These are phyloP conservation scores for Propithecus coquereli DNA, from an alignment of 2,113 vertebrate genomes.

Conservation along the genomic window DNA sequence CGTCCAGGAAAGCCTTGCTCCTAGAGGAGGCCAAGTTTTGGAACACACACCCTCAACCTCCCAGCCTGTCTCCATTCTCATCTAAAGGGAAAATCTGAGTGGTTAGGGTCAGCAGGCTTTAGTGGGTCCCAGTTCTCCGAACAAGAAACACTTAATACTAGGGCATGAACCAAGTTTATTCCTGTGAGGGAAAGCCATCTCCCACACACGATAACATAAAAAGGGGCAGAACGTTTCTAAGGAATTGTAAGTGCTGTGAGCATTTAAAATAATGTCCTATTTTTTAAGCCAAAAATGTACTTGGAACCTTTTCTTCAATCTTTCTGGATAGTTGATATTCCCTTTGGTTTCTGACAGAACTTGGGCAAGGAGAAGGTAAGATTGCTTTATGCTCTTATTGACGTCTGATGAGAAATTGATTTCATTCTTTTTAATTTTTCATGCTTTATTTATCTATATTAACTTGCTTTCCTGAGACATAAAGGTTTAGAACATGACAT, in stretches of 20 bases:
- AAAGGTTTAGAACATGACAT: neutral
- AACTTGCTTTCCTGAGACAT: neutral
- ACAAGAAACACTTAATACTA: neutral
- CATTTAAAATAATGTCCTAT: constrained; percentile 10
- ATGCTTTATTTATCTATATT: neutral
- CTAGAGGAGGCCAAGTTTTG: neutral
- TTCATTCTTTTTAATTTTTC: constrained; percentile 33
- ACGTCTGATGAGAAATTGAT: constrained; percentile 53
- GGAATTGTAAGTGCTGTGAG: neutral
- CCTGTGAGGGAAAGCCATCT: neutral
- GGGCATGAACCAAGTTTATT: rapidly evolving
- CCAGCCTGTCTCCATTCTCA: neutral
- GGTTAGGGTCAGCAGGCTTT: neutral
- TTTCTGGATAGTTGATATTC: neutral
- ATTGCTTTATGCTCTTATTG: constrained; percentile 54
- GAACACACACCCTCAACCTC: neutral
- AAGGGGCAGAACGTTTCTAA: neutral
- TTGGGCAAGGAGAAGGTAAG: constrained; percentile 63
- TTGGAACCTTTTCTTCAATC: neutral
- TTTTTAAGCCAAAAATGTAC: constrained; percentile 33
- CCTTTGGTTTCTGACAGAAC: constrained; percentile 52
- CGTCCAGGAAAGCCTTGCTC: neutral
- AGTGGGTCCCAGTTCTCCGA: neutral
- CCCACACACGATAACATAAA: neutral
- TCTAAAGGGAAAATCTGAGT: too few relatives aligned